phyloP scores from a whole-genome alignment of 2,797 vertebrate species.

The Parambassis ranga region DNA sequence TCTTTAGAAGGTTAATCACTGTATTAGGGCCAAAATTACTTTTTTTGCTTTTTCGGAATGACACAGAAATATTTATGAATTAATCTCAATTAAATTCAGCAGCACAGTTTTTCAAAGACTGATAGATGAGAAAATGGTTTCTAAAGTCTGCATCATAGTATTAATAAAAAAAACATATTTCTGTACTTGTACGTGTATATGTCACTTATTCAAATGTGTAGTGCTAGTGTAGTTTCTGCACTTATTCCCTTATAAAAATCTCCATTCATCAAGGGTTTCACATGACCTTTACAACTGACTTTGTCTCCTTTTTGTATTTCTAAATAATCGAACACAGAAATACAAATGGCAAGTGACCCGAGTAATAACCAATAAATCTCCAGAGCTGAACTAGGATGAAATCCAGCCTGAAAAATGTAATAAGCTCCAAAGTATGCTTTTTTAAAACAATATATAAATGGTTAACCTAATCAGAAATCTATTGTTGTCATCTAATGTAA shows the following conservation, averaged over 20 bases:
- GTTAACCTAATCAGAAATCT: constrained; percentile 25
- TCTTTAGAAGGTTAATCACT: background rate
- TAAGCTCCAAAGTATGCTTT: background rate
- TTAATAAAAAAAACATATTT: background rate
- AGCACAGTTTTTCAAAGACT: background rate
- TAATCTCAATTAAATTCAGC: background rate
- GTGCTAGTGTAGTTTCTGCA: background rate
- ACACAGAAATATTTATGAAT: constrained; percentile 4
- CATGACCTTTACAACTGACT: constrained; percentile 34
- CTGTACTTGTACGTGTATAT: background rate
- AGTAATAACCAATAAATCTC: constrained; percentile 14
- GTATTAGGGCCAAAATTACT: background rate
- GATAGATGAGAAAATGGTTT: background rate
- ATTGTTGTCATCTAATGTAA: constrained; percentile 31
- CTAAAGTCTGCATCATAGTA: background rate
- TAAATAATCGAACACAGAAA: constrained; percentile 26
- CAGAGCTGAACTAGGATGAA: background rate
- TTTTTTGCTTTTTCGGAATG: background rate
- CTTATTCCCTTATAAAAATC: background rate
- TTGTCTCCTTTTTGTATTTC: constrained; percentile 9
- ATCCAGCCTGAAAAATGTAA: background rate
- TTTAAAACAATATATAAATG: constrained; percentile 1
- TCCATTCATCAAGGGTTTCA: background rate
- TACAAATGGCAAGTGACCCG: constrained; percentile 3
- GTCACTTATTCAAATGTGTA: background rate